Base-by-base conservation (phyloP, 92 coral and sea anemone species). In the Porites lobata region DNA sequence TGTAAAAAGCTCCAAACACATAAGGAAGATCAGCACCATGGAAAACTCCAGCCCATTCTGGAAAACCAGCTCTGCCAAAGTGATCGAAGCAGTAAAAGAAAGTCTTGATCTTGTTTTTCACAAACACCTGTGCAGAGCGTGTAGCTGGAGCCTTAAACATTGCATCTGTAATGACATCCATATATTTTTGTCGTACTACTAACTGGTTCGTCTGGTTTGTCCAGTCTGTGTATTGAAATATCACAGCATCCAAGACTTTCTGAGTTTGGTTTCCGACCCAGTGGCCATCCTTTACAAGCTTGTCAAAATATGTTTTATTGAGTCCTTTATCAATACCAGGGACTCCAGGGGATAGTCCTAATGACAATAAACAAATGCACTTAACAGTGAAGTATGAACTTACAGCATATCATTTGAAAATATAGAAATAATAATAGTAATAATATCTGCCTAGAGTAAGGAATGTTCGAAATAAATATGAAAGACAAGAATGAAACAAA, bases 171-270 rank as follows among this genome's bases (percentile, higher is more conserved):
- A 64, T 57, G 59, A 85, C 53, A 56, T 90, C 90, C 21, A 90
- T 65, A 53, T 38, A 90, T 18, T 85, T 65, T 61, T 85, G 89
- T 62, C 89, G 61, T 3, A 75, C 11, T 10, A 72, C 93, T 1
- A 13, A n/a, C 5, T 18, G 72, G 15, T 90, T 50, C 0, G 66
- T 79, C 26, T 56, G 17, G 59, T 90, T 78, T 26, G 86, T 13
- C 90, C 93, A 90, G 82, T 90, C 85, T 14, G 93, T 90, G 90
- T 90, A 90, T 58, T 85, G 66, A 20, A 71, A 78, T 8, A 90
- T 79, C 57, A 76, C 76, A 50, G 81, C 57, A 22, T 77, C 82
- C 22, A 17, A 7, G 4, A 85, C 77, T 12, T 85, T 54, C 43
- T 65, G 53, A 76, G 88, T 87, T 78, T 90, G 93, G 59, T 61